Evolutionary conservation across 2,888 invertebrate genomes (phyloP), one percentile per base, ranked within the genome.

Genomic region (Adela reaumurella): DNA sequence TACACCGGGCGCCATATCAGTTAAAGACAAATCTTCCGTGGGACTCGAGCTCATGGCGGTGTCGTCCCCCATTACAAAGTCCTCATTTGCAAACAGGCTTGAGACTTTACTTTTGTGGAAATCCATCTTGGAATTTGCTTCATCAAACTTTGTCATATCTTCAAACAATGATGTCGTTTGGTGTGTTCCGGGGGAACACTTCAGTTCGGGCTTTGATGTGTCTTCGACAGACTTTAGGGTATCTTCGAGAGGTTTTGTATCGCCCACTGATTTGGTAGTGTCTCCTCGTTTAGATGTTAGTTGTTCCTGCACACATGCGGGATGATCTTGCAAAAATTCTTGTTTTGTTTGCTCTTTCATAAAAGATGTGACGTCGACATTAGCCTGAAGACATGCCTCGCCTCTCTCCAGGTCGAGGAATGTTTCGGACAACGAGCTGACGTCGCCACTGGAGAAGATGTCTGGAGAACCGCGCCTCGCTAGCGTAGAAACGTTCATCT

Each of bases 361-460:
- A n/a, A n/a, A n/a, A 1, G 57, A 50, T 10, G 53, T 44, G 16
- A 55, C 55, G 17, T 35, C 35, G 8, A 8, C n/a, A 14, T 35
- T 35, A 14, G 14, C 6, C 11, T 35, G 35, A 14, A 35, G 35
- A 14, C 11, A 14, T 11, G 11, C 35, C 14, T 35, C 35, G 14
- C 35, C 35, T 35, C 14, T 35, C 35, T 35, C 35, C n/a, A 35
- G n/a, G 35, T 35, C 35, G 35, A 35, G 8, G 35, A 35, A 35
- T 3, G 11, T 4, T 14, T 35, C 14, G 14, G 35, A 8, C 3
- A 8, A 14, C 14, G 35, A 8, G 14, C 35, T 35, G 6, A 35
- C 14, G 6, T 35, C 35, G 3, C n/a, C 35, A 35, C 35, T 35
- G 35, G 35, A 35, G n/a, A 35, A 35, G 11, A 35, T 35, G 14